Evolutionary conservation across 2,113 vertebrate species (phyloP), one percentile per base, ranked within the genome.

Genomic region (Chitala chitala): DNA sequence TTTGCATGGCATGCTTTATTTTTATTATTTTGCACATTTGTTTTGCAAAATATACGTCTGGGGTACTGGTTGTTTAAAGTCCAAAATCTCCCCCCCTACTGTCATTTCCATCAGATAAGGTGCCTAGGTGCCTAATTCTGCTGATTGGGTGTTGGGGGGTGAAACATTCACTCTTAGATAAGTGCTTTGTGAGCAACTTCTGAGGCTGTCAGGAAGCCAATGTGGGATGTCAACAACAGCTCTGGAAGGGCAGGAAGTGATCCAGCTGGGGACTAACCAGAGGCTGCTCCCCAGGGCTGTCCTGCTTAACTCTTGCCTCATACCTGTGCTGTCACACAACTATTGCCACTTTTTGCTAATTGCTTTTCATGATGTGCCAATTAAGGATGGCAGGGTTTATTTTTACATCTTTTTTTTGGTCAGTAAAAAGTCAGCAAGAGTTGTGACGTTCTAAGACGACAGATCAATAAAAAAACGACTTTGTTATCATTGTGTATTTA

Each of bases 211-310:
- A 69, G 9, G 78, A 82, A 73, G 79, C 22, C 8, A 78, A 86
- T 81, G 85, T 85, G 84, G 82, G 77, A 85, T 83, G 85, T 90
- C 85, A 81, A 79, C 84, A 87, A 81, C 86, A 87, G 84, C 87
- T 88, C 83, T 48, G 79, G 85, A n/a, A n/a, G n/a, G 50, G 84
- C 87, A 90, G 89, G 88, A 91, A 90, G 82, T 85, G 42, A 79
- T 86, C 82, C 87, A 68, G 86, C 82, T 86, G 84, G 86, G 87
- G 80, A 77, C 86, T 79, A 77, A 82, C 31, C 81, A 76, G 75
- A 77, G 76, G 71, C 24, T 1, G 8, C 74, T 75, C 83, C 82
- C 78, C 74, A 71, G 81, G 83, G 80, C 80, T 56, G 13, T 10
- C 3, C 81, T 79, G 76, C 75, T 75, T 44, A 76, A 75, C 76